Base-by-base conservation (phyloP, 1,140 invertebrate genomes). In the Andricus grossulariae region DNA sequence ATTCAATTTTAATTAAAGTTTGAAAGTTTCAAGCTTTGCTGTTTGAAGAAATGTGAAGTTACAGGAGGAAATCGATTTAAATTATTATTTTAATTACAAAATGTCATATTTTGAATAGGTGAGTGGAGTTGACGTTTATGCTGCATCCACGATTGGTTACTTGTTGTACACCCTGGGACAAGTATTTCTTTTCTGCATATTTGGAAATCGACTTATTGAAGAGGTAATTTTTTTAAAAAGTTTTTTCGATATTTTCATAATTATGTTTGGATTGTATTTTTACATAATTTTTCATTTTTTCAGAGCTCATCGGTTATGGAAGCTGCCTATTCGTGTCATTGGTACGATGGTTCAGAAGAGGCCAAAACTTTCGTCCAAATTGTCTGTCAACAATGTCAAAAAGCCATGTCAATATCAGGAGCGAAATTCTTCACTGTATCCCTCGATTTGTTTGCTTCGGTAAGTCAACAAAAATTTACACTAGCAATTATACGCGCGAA, bases 271-370 rank as follows among this genome's bases (percentile, higher is more conserved):
- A n/a, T 4, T 21, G 15, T 50, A 15, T 13, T 21, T 5, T 32
- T 32, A 32, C 25, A 51, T 19, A 25, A 52, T 80, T 73, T 19
- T 13, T 51, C 25, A 57, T 55, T 32, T 73, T 80, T 83, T 32
- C 85, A 97, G 96, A 97, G 96, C 83, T 96, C 96, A 82, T 97
- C 96, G 2, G 96, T 97, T 4, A 96, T 97, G 96, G 96, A 97
- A 91, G 96, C 96, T 1, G 96, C 96, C 0, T 97, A 97, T 88
- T 96, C 95, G 19, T 96, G 96, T 82, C 96, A 96, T 77, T 97
- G 96, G 96, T 97, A 97, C 85, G 96, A 97, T 82, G 96, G 96
- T 3, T 96, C 96, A 0, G 96, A 97, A 86, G 96, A 97, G 85
- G 96, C 96, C 0, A 97, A 97, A 86, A 96, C 96, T 19, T 97